Percentiles rank a stretch among this genome's conserved stretches.
These are phyloP conservation scores for Drosophila putrida DNA, from an alignment of 2,888 invertebrate genomes.

Conservation along the genomic window DNA sequence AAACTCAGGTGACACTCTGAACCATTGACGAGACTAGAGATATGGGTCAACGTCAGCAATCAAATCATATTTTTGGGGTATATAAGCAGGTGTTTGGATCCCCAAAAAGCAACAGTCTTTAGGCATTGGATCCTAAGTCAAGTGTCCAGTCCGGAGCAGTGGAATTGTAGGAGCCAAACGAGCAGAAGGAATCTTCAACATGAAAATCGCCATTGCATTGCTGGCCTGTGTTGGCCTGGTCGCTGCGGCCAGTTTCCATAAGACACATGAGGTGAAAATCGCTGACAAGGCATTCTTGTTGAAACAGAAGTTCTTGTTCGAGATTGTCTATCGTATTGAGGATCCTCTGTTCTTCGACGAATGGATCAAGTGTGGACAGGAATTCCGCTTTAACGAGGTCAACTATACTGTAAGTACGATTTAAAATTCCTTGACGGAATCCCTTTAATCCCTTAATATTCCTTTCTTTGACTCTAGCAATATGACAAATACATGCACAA, in stretches of 20 bases:
- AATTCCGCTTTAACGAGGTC: conserved; percentile 85
- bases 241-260: conserved; percentile 62
- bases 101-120: conserved; percentile 68
- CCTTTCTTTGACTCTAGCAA: conserved; percentile 36
- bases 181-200: conserved; percentile 47
- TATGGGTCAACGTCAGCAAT: conserved; percentile 6
- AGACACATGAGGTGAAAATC: conserved; percentile 60
- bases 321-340: conserved; percentile 62
- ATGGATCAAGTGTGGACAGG: conserved; percentile 84
- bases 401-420: conserved; percentile 54
- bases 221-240: conserved; percentile 78
- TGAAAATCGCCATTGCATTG: conserved; percentile 79
- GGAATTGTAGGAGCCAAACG: conserved; percentile 37
- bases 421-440: neutral
- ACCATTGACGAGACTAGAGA: conserved; percentile 8
- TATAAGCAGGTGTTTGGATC: conserved; percentile 34
- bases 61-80: conserved; percentile 25
- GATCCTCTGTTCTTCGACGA: conserved; percentile 75
- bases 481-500: conserved; percentile 69
- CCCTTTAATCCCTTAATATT: neutral
- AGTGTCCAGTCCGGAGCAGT: conserved; percentile 68
- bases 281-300: conserved; percentile 73
- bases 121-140: conserved; percentile 66
- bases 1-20: conserved; percentile 42
- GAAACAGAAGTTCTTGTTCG: conserved; percentile 78